A percentile compares a stretch with the other conserved stretches of the same genome.
These are phyloP conservation scores for Diachrysia chrysitis DNA, from an alignment of 2,888 invertebrate species.

Conservation along the genomic window DNA sequence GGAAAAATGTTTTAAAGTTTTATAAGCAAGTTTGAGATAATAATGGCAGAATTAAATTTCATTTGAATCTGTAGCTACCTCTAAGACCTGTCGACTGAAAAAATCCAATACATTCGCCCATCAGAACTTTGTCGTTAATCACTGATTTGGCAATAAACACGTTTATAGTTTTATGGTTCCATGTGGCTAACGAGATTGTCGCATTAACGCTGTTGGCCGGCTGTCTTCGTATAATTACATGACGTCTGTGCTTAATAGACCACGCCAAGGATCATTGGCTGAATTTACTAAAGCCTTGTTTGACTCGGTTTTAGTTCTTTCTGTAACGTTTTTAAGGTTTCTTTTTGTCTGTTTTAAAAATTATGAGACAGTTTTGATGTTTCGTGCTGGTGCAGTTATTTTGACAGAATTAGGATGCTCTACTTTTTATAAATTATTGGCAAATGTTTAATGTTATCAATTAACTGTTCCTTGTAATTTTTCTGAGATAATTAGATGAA, in stretches of 20 bases:
- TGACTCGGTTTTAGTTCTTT: background rate
- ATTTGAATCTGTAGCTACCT: too few species aligned
- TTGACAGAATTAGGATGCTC: too few species aligned
- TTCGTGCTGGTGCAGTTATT: too few species aligned
- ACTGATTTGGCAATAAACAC: background rate
- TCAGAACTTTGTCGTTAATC: background rate
- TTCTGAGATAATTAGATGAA: too few species aligned
- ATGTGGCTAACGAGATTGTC: slow-evolving; percentile 3
- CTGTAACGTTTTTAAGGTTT: background rate
- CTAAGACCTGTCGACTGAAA: background rate
- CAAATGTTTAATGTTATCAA: too few species aligned
- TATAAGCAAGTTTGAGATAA: too few species aligned
- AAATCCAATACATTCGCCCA: background rate
- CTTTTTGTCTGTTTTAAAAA: background rate
- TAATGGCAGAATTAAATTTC: too few species aligned
- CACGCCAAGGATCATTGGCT: background rate
- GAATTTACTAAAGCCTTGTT: background rate
- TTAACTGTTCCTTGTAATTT: too few species aligned
- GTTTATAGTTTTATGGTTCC: background rate
- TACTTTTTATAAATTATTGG: too few species aligned
- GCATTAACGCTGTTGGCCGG: background rate
- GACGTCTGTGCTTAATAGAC: background rate
- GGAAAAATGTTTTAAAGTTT: too few species aligned
- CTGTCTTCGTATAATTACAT: slow-evolving; percentile 10
- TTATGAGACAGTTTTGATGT: too few species aligned